Base-by-base conservation (phyloP, 2,888 invertebrate genomes). In the Miltochrista miniata region DNA sequence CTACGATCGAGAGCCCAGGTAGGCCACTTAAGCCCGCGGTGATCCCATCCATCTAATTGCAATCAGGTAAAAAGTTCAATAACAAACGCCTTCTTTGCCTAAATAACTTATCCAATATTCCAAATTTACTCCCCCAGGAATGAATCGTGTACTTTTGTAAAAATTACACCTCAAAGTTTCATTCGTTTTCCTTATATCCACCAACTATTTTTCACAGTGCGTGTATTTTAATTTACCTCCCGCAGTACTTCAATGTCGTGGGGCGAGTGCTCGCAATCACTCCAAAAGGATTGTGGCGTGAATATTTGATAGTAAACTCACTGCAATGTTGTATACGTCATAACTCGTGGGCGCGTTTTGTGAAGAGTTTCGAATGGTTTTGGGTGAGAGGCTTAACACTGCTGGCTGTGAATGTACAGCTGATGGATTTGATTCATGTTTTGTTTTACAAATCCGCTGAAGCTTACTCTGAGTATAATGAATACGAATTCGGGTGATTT, bases 251-350 rank as follows among this genome's bases (percentile, higher is more conserved):
- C 73, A 74, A 61, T 58, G 74, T 70, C 71, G 49, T 35, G 54
- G 47, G 45, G 45, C 41, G 57, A 51, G 54, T 50, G 61, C 51
- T 57, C 42, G 64, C 73, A 71, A 75, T 76, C 72, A 63, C 56
- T 76, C 62, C 71, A 59, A 70, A 71, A 62, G 74, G 70, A 76
- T 76, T 76, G 69, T 54, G 42, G 34, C 49, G 36, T 78, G 66
- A 71, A 78, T 76, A 70, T 73, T 78, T 76, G 69, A 78, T 69
- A 48, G 43, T 45, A 15, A 55, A 53, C 56, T 35, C 53, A 30
- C 39, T 39, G 44, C 50, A 50, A 59, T 43, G 45, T 24, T 10
- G 35, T 44, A 42, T 45, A 44, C 39, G 45, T 56, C 52, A 54
- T 59, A 56, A 30, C 56, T 15, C n/a, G 34, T 43, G 38, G 1